Percentiles rank a stretch among this genome's conserved stretches.
These are phyloP conservation scores for Acrobasis suavella DNA, from an alignment of 2,888 invertebrate genomes.

Conservation along the genomic window DNA sequence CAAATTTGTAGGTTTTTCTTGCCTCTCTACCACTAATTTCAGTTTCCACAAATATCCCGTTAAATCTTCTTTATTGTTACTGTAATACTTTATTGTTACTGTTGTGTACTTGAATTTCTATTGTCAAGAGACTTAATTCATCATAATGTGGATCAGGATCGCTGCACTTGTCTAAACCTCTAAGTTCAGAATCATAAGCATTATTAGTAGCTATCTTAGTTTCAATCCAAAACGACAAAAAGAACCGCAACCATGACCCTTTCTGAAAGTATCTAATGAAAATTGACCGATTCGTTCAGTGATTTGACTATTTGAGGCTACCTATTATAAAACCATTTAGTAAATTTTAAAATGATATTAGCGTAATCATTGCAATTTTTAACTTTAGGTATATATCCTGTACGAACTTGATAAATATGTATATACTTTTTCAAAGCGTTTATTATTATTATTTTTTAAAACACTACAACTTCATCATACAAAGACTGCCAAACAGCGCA, in stretches of 20 bases:
- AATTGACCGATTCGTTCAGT: neutral
- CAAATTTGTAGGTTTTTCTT: slow-evolving; percentile 29
- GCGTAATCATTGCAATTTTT: too few relatives aligned
- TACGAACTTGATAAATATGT: too few relatives aligned
- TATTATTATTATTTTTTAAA: too few relatives aligned
- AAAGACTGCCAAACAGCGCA: too few relatives aligned
- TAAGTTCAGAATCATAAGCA: neutral
- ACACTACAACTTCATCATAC: too few relatives aligned
- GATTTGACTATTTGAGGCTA: neutral
- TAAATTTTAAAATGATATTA: neutral
- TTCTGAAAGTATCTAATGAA: neutral
- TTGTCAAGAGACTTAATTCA: slow-evolving; percentile 25
- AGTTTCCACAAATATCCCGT: slow-evolving; percentile 24
- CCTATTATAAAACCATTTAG: neutral
- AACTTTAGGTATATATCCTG: too few relatives aligned
- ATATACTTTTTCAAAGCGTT: too few relatives aligned
- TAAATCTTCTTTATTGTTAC: slow-evolving; percentile 38
- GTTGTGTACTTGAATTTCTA: slow-evolving; percentile 32
- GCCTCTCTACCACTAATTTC: neutral
- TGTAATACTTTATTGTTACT: slow-evolving; percentile 35
- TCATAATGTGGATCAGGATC: slow-evolving; percentile 40
- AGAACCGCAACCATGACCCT: neutral
- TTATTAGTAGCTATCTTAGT: neutral
- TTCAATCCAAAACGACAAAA: neutral
- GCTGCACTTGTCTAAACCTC: slow-evolving; percentile 30